These are phyloP conservation scores for Maniola jurtina DNA, from an alignment of 1,140 invertebrate genomes.

Conservation along the genomic window DNA sequence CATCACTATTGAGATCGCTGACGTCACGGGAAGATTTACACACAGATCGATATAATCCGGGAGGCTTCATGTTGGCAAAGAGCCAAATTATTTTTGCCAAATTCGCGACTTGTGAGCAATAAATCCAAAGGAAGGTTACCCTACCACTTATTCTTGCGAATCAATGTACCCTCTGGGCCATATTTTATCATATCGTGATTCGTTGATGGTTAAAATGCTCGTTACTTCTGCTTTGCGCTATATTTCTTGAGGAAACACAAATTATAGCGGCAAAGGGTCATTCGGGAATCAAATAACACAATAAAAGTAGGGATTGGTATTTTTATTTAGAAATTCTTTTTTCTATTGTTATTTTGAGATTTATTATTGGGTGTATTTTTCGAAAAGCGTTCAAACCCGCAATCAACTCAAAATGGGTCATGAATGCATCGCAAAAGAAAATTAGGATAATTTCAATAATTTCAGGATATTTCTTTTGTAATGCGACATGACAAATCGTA, in stretches of 20 bases:
- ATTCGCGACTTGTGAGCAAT: constrained; percentile 47
- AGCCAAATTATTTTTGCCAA: constrained; percentile 61
- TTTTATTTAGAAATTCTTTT: not conserved
- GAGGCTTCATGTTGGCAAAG: constrained; percentile 37
- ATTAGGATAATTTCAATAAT: too few species aligned
- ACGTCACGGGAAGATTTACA: constrained; percentile 13
- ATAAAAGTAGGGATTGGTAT: not conserved
- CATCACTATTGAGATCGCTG: not conserved
- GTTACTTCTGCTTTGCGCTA: constrained; percentile 18
- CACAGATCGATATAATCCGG: constrained; percentile 39
- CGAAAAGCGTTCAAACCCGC: too few species aligned
- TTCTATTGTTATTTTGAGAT: not conserved
- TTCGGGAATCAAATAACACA: constrained; percentile 5
- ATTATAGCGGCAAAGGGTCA: not conserved
- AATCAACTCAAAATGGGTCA: too few species aligned
- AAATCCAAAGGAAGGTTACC: constrained; percentile 44
- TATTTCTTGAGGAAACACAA: constrained; percentile 3
- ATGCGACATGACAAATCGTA: too few species aligned
- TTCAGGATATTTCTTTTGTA: too few species aligned
- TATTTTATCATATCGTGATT: constrained; percentile 29
- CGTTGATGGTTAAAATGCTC: constrained; percentile 23
- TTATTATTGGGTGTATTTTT: too few species aligned
- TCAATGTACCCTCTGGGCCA: constrained; percentile 25
- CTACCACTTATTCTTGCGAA: constrained; percentile 29
- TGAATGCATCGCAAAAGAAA: too few species aligned